These are phyloP conservation scores for Meloe dianella DNA, from an alignment of 2,888 invertebrate species.

Conservation along the genomic window DNA sequence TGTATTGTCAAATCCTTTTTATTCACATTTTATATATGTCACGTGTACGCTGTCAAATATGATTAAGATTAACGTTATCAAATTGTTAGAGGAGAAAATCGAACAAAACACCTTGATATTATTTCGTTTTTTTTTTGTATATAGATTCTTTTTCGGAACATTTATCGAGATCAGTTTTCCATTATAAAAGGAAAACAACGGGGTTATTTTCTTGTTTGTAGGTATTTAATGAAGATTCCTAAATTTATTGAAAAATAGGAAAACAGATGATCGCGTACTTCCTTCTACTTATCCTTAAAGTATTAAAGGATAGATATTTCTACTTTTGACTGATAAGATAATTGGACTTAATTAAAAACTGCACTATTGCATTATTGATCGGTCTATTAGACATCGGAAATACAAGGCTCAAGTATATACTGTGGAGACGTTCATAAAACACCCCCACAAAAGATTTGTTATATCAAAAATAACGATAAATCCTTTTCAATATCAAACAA, in stretches of 20 bases:
- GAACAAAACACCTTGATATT: constrained; percentile 13
- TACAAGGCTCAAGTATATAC: no score
- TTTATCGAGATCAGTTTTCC: neutral
- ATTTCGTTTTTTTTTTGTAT: neutral
- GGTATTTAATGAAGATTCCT: no score
- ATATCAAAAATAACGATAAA: no score
- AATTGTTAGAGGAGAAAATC: constrained; percentile 10
- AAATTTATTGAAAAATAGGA: no score
- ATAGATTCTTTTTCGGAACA: neutral
- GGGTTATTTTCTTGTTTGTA: neutral
- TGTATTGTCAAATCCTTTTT: constrained; percentile 45
- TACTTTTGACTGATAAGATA: no score
- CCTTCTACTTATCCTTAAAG: no score
- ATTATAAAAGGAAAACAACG: neutral
- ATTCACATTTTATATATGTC: constrained; percentile 46
- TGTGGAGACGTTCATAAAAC: neutral
- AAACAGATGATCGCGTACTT: no score
- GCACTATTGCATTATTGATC: neutral
- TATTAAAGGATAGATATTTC: no score
- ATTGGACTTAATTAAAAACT: no score
- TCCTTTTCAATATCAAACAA: no score
- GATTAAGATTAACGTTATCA: constrained; percentile 51
- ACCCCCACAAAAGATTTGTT: neutral
- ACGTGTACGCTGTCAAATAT: constrained; percentile 52
- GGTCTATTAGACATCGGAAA: neutral